Evolutionary conservation across 2,888 invertebrate genomes (phyloP).

Genomic region (Epinotia ramella): DNA sequence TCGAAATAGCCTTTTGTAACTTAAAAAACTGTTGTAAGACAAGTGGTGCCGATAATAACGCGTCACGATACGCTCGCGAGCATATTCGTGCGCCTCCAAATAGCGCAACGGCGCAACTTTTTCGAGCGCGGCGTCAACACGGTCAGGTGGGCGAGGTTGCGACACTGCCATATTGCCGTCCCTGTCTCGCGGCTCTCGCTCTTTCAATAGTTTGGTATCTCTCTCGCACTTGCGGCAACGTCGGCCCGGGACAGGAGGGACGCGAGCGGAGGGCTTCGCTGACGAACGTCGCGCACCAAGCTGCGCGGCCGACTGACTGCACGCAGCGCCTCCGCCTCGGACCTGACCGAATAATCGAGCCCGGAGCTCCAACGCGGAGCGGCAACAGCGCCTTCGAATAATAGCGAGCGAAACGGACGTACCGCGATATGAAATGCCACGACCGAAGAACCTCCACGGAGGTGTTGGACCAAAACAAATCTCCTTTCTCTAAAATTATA

Average conservation of each 20-base stretch:
- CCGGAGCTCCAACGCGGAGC: conserved; percentile 61
- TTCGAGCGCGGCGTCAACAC: conserved; percentile 85
- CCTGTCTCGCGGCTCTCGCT: conserved; percentile 59
- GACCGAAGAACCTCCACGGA: conserved; percentile 69
- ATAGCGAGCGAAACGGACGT: conserved; percentile 76
- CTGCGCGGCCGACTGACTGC: conserved; percentile 84
- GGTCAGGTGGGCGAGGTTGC: conserved; percentile 86
- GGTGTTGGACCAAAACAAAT: conserved; percentile 84
- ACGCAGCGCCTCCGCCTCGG: conserved; percentile 57
- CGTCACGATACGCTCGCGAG: conserved; percentile 75
- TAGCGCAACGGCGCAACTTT: conserved; percentile 86
- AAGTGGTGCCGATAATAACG: conserved; percentile 75
- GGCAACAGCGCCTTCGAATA: conserved; percentile 79
- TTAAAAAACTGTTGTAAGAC: conserved; percentile 67
- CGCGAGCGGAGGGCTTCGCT: conserved; percentile 73
- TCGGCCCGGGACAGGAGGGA: conserved; percentile 62
- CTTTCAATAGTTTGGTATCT: conserved; percentile 62
- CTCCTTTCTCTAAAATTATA: conserved; percentile 84
- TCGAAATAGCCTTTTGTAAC: conserved; percentile 58
- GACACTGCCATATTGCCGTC: conserved; percentile 79
- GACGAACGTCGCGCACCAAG: conserved; percentile 84
- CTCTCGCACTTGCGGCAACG: conserved; percentile 67
- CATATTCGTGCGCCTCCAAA: conserved; percentile 84
- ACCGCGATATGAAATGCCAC: conserved; percentile 79
- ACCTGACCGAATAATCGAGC: conserved; percentile 65